Evolutionary conservation across 2,113 vertebrate genomes (phyloP), one percentile per base, ranked within the genome.

Genomic region (Tetrax tetrax): DNA sequence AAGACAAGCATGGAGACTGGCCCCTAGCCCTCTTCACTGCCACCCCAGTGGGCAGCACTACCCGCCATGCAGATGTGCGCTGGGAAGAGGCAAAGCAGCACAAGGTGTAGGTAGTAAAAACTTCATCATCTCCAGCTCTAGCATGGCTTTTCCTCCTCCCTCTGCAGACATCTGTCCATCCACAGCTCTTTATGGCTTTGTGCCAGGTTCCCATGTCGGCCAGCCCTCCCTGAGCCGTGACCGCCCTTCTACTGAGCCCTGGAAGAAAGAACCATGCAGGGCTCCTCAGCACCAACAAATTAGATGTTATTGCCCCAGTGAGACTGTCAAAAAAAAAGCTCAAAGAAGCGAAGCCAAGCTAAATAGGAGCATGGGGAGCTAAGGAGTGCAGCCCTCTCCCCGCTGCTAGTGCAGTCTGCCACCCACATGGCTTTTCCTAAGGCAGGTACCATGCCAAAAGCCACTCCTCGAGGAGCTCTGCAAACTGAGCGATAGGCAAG

Each of bases 21-120:
- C 5, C 21, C 31, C 28, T 17, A 80, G 7, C 23, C 9, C 29
- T 12, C 2, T 18, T 51, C 41, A 22, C 16, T 41, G 25, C 23
- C n/a, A 48, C 4, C 21, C 31, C n/a, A 33, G 7, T 12, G 33
- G 56, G 8, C 37, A 89, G 41, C 6, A 9, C 16, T 64, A 13
- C 27, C 14, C 2, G 0, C 22, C 17, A 31, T 0, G 2, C 9
- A 33, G 24, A 43, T 9, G 8, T 17, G 12, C 0, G 0, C 18
- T 51, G 72, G 38, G 41, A 85, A 48, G 13, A 35, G 22, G 7
- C 27, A 57, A 19, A 21, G 23, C 23, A 94, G 54, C 8, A 29
- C 22, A 38, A 71, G 14, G 14, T 27, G 8, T 41, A 12, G 28
- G 16, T 6, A 45, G 33, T 3, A 48, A 83, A 83, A 53, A 50